Conservation (phyloP, 2,797 vertebrate genomes). For the Leptatherina wallacei region DNA sequence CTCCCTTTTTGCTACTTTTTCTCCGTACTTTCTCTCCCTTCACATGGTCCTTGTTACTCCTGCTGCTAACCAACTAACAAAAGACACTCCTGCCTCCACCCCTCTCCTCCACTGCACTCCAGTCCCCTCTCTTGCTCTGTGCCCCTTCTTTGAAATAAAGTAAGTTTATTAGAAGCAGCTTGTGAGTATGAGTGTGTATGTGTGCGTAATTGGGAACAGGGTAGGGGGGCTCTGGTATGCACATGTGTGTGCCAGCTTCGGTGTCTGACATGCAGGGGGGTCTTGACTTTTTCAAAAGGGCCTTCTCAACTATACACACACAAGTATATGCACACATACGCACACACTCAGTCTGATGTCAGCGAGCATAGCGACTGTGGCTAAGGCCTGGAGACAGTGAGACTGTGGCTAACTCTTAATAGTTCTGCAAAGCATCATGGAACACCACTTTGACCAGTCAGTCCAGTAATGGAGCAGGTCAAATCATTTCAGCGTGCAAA, state of each 20-base stretch:
- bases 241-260: constrained; percentile 85
- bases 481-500: constrained; percentile 33
- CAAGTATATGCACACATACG: constrained; percentile 32
- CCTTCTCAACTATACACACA: constrained; percentile 29
- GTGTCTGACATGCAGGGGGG: constrained; percentile 77
- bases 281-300: constrained; percentile 64
- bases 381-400: constrained; percentile 70
- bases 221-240: constrained; percentile 79
- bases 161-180: constrained; percentile 83
- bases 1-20: constrained; percentile 8
- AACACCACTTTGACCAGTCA: constrained; percentile 63
- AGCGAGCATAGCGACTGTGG: constrained; percentile 59
- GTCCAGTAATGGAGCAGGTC: constrained; percentile 60
- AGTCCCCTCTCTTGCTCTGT: constrained; percentile 38
- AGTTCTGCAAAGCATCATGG: constrained; percentile 74
- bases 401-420: constrained; percentile 73
- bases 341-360: constrained; percentile 38
- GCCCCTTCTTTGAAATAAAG: constrained; percentile 71
- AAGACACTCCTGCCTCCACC: constrained; percentile 71
- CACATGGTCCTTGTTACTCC: constrained; percentile 85
- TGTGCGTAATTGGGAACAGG: constrained; percentile 73
- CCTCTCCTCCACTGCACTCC: constrained; percentile 53
- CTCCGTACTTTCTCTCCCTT: constrained; percentile 49
- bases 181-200: constrained; percentile 23
- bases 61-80: constrained; percentile 81